Evolutionary conservation across 2,888 invertebrate species (phyloP), one percentile per base, ranked within the genome.

Genomic region (Tetragonisca angustula): DNA sequence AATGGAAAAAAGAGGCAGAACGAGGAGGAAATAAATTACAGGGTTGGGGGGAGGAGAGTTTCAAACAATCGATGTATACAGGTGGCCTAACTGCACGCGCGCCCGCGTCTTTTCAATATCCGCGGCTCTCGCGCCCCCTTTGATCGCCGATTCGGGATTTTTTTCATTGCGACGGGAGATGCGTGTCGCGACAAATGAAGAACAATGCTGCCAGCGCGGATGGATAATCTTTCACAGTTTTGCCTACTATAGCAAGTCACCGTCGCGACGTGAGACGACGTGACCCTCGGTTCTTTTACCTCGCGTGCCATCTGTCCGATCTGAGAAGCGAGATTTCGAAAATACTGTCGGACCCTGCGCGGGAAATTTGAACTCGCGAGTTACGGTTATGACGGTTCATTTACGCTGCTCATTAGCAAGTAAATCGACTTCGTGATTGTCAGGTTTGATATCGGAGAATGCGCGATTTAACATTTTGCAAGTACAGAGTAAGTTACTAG

Each of bases 141-240:
- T 74, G 74, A 73, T 72, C 67, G 50, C 56, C 69, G 56, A 0
- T 43, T 43, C 43, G 43, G 56, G 54, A 67, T 43, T 43, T 43
- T 36, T 79, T 84, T 62, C 84, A 62, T 74, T 36, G 75, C 78
- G 32, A 54, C 70, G 56, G 32, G 74, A 32, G 32, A 32, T 32
- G 27, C 76, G 84, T 87, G 80, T 88, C 81, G 81, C 84, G 88
- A 88, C 87, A 83, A 87, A 88, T 83, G 83, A 83, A 84, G 87
- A 85, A 90, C 89, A 90, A 90, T 88, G 81, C 71, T 43, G 69
- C 67, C 68, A 81, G 68, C 87, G 81, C 88, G 87, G 89, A 90
- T 89, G 89, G 91, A 91, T 92, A 91, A 92, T 92, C 90, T 91
- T 91, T 92, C 90, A 90, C 88, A 87, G 90, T 91, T 92, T 89